Percentiles rank a stretch among this genome's conserved stretches.
These are phyloP conservation scores for Panagrolaimus sp. DNA, from an alignment of 1,140 invertebrate species.

Conservation along the genomic window DNA sequence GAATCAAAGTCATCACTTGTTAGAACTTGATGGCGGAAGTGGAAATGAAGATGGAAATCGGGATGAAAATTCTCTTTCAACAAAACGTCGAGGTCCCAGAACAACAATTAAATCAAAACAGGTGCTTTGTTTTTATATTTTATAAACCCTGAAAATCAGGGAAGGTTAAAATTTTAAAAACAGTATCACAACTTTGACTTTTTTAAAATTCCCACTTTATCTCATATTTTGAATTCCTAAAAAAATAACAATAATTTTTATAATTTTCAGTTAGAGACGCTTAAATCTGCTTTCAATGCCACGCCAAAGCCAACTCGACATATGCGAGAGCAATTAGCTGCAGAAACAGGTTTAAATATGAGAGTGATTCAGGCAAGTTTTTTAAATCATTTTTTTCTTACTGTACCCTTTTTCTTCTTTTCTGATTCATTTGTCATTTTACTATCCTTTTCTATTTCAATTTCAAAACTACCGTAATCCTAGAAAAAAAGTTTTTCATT, in stretches of 20 bases:
- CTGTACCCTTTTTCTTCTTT: too few species aligned
- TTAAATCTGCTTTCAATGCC: constrained; percentile 92
- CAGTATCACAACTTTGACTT: too few species aligned
- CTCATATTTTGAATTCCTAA: too few species aligned
- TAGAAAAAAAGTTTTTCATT: background rate
- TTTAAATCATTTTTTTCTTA: constrained; percentile 4
- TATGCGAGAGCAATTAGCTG: constrained; percentile 94
- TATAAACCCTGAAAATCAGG: background rate
- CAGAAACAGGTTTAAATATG: constrained; percentile 97
- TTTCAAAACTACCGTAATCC: background rate
- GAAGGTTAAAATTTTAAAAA: too few species aligned
- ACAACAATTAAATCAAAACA: constrained; percentile 98
- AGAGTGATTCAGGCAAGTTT: constrained; percentile 91
- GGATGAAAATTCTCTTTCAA: constrained; percentile 20
- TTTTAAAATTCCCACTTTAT: too few species aligned
- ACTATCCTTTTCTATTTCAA: background rate
- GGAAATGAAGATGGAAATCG: background rate
- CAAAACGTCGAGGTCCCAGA: constrained; percentile 86
- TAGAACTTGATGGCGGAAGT: too few species aligned
- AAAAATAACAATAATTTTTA: background rate
- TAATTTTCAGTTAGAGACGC: constrained; percentile 72
- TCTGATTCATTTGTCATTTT: background rate
- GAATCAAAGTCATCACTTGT: too few species aligned
- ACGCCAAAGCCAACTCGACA: constrained; percentile 97
- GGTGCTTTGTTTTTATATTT: constrained; percentile 40